Evolutionary conservation across 2,797 vertebrate species (phyloP).

Genomic region (Bradypodion ventrale): DNA sequence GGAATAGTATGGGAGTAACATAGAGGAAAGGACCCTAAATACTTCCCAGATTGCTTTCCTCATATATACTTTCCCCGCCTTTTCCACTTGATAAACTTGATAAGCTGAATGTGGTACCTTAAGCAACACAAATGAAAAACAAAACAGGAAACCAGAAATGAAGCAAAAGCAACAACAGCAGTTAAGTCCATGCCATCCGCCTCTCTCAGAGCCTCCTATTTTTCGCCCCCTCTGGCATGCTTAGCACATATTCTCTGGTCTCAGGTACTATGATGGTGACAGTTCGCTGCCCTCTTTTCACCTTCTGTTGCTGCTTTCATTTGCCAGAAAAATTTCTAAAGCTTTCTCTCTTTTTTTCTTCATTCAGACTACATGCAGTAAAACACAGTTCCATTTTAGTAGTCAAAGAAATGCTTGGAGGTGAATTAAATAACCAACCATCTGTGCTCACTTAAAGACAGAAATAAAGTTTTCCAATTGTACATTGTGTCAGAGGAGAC

Average conservation of each 20-base stretch:
- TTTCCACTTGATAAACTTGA: not conserved
- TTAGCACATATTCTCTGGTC: slow-evolving; percentile 14
- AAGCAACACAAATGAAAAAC: not conserved
- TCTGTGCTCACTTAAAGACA: slow-evolving; percentile 23
- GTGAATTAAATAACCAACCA: slow-evolving; percentile 36
- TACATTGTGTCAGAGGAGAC: not conserved
- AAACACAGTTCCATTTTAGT: slow-evolving; percentile 9
- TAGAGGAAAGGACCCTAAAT: not conserved
- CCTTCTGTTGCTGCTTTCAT: slow-evolving; percentile 22
- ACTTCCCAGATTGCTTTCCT: not conserved
- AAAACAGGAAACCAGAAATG: not conserved
- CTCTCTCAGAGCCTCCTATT: slow-evolving; percentile 6
- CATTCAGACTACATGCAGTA: slow-evolving; percentile 28
- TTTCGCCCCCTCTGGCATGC: not conserved
- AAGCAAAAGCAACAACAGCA: slow-evolving; percentile 4
- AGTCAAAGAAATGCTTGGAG: slow-evolving; percentile 11
- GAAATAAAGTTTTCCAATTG: not conserved
- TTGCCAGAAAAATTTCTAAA: slow-evolving; percentile 30
- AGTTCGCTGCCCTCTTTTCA: slow-evolving; percentile 29
- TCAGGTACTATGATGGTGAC: slow-evolving; percentile 17
- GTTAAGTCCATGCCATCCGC: not conserved
- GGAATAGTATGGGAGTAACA: not conserved
- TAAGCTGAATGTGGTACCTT: not conserved
- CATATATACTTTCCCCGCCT: not conserved
- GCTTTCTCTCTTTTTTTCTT: not conserved